Conservation (phyloP, 2,113 vertebrate genomes). For the Anas platyrhynchos region DNA sequence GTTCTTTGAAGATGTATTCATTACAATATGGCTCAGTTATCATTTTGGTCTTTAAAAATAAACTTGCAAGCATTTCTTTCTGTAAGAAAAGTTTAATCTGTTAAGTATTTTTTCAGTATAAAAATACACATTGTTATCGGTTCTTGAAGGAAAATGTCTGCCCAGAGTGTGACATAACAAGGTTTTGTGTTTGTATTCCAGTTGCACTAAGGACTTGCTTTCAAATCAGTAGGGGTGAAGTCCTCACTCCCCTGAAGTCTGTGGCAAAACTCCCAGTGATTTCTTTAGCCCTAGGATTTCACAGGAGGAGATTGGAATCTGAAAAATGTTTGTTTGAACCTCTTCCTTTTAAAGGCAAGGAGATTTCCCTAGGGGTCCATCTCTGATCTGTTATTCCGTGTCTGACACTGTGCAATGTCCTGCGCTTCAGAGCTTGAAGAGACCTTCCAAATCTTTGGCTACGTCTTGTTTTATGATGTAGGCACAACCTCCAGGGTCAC, state of each 20-base stretch:
- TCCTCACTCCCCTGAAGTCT: conserved; percentile 54
- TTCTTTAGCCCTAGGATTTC: conserved; percentile 65
- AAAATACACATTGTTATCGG: conserved; percentile 32
- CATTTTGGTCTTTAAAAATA: conserved; percentile 37
- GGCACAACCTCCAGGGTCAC: not conserved
- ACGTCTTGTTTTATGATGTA: not conserved
- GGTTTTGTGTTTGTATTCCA: conserved; percentile 37
- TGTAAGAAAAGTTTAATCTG: conserved; percentile 37
- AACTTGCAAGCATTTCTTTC: conserved; percentile 17
- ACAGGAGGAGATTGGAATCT: conserved; percentile 65
- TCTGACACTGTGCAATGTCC: conserved; percentile 48
- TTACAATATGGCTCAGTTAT: not conserved
- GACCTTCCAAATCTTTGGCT: conserved; percentile 35
- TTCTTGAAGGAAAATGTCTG: conserved; percentile 44
- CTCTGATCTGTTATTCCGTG: conserved; percentile 51
- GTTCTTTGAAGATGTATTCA: conserved; percentile 12
- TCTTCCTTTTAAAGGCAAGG: conserved; percentile 64
- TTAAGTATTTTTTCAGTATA: conserved; percentile 31
- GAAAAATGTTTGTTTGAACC: conserved; percentile 72
- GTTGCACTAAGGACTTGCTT: conserved; percentile 39
- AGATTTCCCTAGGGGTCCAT: conserved; percentile 62
- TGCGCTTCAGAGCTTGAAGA: conserved; percentile 38
- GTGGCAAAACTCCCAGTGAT: conserved; percentile 61
- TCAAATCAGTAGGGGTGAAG: conserved; percentile 65
- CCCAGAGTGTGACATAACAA: conserved; percentile 34